phyloP scores from a whole-genome alignment of 2,797 vertebrate genomes.

The Acipenser oxyrinchus region DNA sequence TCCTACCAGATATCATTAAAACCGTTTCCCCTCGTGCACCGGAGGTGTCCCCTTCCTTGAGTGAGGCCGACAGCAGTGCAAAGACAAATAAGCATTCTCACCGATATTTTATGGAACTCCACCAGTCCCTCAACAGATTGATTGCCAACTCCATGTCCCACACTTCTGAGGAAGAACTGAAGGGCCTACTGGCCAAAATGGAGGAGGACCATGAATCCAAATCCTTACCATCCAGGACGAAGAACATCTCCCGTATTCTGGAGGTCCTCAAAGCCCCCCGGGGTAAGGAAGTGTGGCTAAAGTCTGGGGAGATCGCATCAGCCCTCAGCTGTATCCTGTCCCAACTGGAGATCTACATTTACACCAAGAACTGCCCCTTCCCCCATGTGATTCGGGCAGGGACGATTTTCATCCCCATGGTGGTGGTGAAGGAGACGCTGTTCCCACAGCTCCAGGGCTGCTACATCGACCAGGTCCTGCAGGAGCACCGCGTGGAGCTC shows the following conservation, averaged over 20 bases:
- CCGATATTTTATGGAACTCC: conserved; percentile 68
- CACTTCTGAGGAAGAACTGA: conserved; percentile 63
- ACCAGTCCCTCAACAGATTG: conserved; percentile 63
- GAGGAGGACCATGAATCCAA: conserved; percentile 26
- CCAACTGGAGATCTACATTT: conserved; percentile 65
- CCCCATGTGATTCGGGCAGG: conserved; percentile 82
- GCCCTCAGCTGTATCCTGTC: conserved; percentile 59
- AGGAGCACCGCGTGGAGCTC: conserved; percentile 83
- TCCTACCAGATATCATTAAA: conserved; percentile 41
- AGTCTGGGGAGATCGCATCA: conserved; percentile 50
- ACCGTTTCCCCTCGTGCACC: neutral
- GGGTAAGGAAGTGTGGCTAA: conserved; percentile 68
- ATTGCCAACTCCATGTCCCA: conserved; percentile 56
- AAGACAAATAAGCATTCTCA: conserved; percentile 21
- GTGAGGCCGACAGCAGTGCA: conserved; percentile 17
- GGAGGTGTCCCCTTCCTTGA: accelerated
- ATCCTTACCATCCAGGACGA: conserved; percentile 44
- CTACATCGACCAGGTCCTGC: conserved; percentile 81
- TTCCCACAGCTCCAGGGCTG: conserved; percentile 69
- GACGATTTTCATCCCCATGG: conserved; percentile 84
- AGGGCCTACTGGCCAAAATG: conserved; percentile 58
- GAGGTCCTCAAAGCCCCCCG: conserved; percentile 34
- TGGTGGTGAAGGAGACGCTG: conserved; percentile 85
- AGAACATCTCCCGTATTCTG: conserved; percentile 46
- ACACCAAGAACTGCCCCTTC: conserved; percentile 70